phyloP scores from a whole-genome alignment of 2,888 invertebrate genomes.

The Drosophila limbata region DNA sequence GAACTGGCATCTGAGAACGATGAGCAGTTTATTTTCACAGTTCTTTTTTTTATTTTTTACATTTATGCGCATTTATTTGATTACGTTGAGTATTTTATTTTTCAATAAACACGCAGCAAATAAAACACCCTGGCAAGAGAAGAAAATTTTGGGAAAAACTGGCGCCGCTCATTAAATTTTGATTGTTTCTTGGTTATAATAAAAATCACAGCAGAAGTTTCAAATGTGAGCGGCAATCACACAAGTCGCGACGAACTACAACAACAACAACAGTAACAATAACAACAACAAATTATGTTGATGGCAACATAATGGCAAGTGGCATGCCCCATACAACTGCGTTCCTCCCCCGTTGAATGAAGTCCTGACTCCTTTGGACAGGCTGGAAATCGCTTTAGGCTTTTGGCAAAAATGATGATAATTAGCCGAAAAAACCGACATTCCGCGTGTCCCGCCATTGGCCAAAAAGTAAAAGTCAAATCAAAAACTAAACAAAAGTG shows the following conservation, averaged over 20 bases:
- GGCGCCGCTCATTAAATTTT: constrained; percentile 81
- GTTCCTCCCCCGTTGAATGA: neutral
- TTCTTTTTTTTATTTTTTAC: constrained; percentile 31
- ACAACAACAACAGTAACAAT: constrained; percentile 18
- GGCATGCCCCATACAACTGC: constrained; percentile 7
- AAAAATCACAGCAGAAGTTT: constrained; percentile 79
- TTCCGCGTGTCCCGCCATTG: constrained; percentile 31
- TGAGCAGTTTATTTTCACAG: constrained; percentile 66
- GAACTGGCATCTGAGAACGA: constrained; percentile 3
- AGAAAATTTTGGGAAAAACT: constrained; percentile 38
- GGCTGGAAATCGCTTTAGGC: constrained; percentile 71
- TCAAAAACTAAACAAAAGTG: constrained; percentile 81
- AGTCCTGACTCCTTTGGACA: constrained; percentile 15
- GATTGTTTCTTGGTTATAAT: constrained; percentile 72
- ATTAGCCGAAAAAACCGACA: constrained; percentile 76
- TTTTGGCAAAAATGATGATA: constrained; percentile 82
- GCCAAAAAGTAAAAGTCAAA: constrained; percentile 76
- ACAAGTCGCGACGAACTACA: constrained; percentile 44
- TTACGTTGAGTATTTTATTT: constrained; percentile 72
- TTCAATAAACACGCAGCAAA: constrained; percentile 66
- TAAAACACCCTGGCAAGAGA: neutral
- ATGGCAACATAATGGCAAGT: constrained; percentile 76
- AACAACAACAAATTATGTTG: constrained; percentile 80
- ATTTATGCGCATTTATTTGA: constrained; percentile 75
- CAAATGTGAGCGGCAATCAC: constrained; percentile 46